Percentiles rank a stretch among this genome's conserved stretches.
These are phyloP conservation scores for Eledone cirrhosa DNA, from an alignment of 2,888 invertebrate species.

Conservation along the genomic window DNA sequence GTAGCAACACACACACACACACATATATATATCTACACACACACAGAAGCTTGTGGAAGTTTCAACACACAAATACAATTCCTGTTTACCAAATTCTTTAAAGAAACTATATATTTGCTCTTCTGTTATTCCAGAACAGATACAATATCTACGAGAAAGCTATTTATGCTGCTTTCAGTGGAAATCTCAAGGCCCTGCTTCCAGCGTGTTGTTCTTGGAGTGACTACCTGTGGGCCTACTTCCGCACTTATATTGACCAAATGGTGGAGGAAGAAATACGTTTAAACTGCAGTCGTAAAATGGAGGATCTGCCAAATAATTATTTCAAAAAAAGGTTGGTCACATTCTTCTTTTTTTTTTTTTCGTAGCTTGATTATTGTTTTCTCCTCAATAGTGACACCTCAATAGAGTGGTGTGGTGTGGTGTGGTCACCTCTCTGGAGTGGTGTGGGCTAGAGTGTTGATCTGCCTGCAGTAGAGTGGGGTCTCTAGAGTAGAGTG, in stretches of 20 bases:
- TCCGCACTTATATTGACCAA: conserved; percentile 80
- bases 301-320: conserved; percentile 54
- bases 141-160: conserved; percentile 70
- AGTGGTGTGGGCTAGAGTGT: too few relatives aligned
- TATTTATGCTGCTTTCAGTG: conserved; percentile 82
- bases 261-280: conserved; percentile 81
- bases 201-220: conserved; percentile 84
- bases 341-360: neutral
- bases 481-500: too few relatives aligned
- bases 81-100: neutral
- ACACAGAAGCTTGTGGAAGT: too few relatives aligned
- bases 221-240: conserved; percentile 89
- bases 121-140: conserved; percentile 47
- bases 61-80: too few relatives aligned
- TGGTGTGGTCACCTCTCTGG: too few relatives aligned
- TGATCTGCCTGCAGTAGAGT: too few relatives aligned
- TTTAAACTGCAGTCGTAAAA: conserved; percentile 68
- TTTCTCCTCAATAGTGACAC: too few relatives aligned
- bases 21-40: too few relatives aligned
- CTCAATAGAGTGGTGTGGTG: too few relatives aligned
- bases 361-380: neutral
- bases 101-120: neutral
- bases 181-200: conserved; percentile 81
- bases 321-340: conserved; percentile 60
- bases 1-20: too few relatives aligned